phyloP scores from a whole-genome alignment of 2,113 vertebrate genomes.

The Cynoglossus semilaevis region DNA sequence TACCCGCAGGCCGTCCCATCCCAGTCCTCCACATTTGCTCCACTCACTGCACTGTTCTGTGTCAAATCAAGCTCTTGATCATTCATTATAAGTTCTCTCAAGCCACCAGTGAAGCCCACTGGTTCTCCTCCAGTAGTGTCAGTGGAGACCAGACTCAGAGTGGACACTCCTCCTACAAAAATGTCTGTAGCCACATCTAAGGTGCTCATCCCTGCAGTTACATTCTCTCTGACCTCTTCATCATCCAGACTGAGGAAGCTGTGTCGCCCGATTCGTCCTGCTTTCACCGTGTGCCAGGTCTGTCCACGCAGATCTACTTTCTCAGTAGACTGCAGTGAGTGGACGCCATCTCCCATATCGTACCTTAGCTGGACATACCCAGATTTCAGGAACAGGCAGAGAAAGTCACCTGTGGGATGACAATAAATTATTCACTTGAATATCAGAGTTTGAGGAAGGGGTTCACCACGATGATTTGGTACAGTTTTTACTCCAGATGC shows the following conservation, averaged over 20 bases:
- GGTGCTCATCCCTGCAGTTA: conserved; percentile 70
- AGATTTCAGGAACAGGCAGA: conserved; percentile 80
- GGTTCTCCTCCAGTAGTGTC: conserved; percentile 76
- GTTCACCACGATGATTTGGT: no score
- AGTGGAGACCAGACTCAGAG: conserved; percentile 70
- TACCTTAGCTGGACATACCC: conserved; percentile 81
- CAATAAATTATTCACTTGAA: background rate
- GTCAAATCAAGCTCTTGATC: conserved; percentile 79
- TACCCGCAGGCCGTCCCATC: conserved; percentile 85
- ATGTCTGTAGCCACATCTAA: conserved; percentile 79
- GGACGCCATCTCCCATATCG: conserved; percentile 79
- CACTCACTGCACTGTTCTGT: conserved; percentile 70
- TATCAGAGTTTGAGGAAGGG: no score
- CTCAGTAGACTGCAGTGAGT: conserved; percentile 69
- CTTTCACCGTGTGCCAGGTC: conserved; percentile 78
- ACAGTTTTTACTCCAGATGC: no score
- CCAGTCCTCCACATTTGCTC: conserved; percentile 84
- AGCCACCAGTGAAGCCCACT: conserved; percentile 78
- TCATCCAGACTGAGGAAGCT: conserved; percentile 80
- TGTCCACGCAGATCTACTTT: conserved; percentile 56
- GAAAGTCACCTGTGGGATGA: conserved; percentile 81
- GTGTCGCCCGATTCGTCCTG: conserved; percentile 75
- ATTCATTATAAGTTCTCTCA: conserved; percentile 79
- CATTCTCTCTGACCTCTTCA: conserved; percentile 59
- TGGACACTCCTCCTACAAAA: conserved; percentile 82